Evolutionary conservation across 2,797 vertebrate genomes (phyloP), one percentile per base, ranked within the genome.

Genomic region (Bryconaethiops microstoma): DNA sequence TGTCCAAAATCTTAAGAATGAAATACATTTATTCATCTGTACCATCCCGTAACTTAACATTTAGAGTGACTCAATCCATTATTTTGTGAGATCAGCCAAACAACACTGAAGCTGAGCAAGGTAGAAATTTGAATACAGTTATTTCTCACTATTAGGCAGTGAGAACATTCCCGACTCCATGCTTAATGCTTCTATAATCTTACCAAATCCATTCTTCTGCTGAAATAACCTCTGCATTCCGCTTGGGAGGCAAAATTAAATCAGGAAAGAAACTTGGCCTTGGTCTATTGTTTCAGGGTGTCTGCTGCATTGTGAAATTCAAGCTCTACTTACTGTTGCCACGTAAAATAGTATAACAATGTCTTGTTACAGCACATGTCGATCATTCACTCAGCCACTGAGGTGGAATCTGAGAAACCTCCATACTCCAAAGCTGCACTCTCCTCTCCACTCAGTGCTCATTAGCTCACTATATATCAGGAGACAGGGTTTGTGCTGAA

Each of bases 311-410:
- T 23, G 52, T 60, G 7, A 25, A 77, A 85, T 64, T 21, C 59
- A 63, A 39, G 42, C 74, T 65, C 25, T 60, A 52, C 8, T n/a
- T 52, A 72, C 64, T 73, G 81, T 67, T 82, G 74, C 42, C 55
- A 48, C 25, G 12, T 62, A 78, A 55, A 21, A 35, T 29, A 72
- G 71, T 62, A 42, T 75, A 55, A n/a, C 55, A 77, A 65, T 82
- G 77, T 81, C 68, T 78, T 72, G 72, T 81, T 78, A 77, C 35
- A 81, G 75, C 60, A 74, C 25, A 55, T 79, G 78, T 76, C 76
- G 55, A 70, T 81, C 48, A 82, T 75, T 76, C 63, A 69, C 17
- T 70, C 50, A 40, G 50, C 59, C 74, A 72, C 81, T 40, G 60
- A 85, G 69, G 74, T 63, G n/a, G 74, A 60, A 77, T 55, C 23